phyloP scores from a whole-genome alignment of 2,797 vertebrate species.

The Chiroxiphia lanceolata region DNA sequence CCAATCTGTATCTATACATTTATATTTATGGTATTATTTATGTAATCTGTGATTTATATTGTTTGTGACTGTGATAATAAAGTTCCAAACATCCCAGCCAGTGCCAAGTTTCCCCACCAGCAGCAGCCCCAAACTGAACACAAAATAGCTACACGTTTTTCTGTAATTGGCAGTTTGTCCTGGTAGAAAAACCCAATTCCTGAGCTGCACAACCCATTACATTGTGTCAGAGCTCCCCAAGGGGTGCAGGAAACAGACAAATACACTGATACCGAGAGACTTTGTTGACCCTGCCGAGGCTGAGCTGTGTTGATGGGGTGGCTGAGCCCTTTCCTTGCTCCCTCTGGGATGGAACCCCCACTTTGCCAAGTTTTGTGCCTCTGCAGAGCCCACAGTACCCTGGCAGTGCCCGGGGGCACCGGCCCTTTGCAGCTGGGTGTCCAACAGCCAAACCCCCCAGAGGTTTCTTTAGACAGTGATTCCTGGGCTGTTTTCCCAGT shows the following conservation, averaged over 20 bases:
- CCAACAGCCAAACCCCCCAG: background rate
- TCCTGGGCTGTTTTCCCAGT: background rate
- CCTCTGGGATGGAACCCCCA: background rate
- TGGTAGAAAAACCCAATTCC: background rate
- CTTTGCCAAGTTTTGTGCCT: rapidly evolving
- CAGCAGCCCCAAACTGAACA: background rate
- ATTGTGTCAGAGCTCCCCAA: background rate
- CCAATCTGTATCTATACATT: rapidly evolving
- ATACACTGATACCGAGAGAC: background rate
- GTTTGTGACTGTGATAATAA: background rate
- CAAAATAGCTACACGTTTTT: background rate
- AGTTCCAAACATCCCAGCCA: background rate
- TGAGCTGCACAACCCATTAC: background rate
- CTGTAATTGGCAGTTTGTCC: background rate
- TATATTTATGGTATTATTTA: background rate
- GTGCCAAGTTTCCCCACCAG: background rate
- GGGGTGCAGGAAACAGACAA: slow-evolving; percentile 26
- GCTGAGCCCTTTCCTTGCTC: background rate
- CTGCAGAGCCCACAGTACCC: background rate
- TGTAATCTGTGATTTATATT: background rate
- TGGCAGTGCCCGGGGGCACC: rapidly evolving
- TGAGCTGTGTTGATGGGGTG: background rate
- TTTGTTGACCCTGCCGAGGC: background rate
- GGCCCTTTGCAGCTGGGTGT: background rate
- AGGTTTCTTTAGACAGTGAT: rapidly evolving